A percentile compares a stretch with the other conserved stretches of the same genome.
phyloP scores from a whole-genome alignment of 1,140 invertebrate genomes.

The Drosophila novamexicana region DNA sequence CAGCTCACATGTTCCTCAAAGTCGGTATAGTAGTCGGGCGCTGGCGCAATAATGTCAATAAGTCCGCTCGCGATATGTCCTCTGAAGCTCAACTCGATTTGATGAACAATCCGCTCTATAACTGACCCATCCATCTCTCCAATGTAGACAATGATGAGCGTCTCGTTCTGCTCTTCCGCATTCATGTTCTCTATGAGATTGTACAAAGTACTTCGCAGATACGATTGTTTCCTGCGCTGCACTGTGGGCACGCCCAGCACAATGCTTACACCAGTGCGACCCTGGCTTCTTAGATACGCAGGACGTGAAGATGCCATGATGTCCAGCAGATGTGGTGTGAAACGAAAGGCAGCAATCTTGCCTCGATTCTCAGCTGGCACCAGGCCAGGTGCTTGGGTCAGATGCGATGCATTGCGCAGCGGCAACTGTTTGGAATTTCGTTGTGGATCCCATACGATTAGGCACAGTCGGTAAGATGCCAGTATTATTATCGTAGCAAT shows the following conservation, averaged over 20 bases:
- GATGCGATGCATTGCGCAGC: not conserved
- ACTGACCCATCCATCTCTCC: slow-evolving; percentile 92
- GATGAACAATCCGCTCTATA: slow-evolving; percentile 88
- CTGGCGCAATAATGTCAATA: slow-evolving; percentile 95
- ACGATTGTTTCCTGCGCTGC: slow-evolving; percentile 93
- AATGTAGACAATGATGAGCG: slow-evolving; percentile 95
- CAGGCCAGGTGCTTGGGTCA: not conserved
- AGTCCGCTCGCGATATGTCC: slow-evolving; percentile 91
- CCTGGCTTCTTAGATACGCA: slow-evolving; percentile 90
- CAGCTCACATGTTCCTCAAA: slow-evolving; percentile 94
- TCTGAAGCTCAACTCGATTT: slow-evolving; percentile 92
- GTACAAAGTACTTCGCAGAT: slow-evolving; percentile 93
- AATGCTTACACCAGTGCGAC: slow-evolving; percentile 90
- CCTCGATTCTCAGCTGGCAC: not conserved
- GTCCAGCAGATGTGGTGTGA: not conserved
- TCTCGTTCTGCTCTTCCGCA: slow-evolving; percentile 90
- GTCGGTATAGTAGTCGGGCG: slow-evolving; percentile 95
- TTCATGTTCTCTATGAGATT: slow-evolving; percentile 93
- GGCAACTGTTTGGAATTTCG: not conserved
- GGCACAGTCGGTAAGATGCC: not conserved
- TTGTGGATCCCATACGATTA: not conserved
- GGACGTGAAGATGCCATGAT: slow-evolving; percentile 83
- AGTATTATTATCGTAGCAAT: not conserved
- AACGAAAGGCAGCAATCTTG: not conserved
- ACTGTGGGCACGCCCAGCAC: slow-evolving; percentile 96